These are phyloP conservation scores for Heliangelus exortis DNA, from an alignment of 2,797 vertebrate species.

Conservation along the genomic window DNA sequence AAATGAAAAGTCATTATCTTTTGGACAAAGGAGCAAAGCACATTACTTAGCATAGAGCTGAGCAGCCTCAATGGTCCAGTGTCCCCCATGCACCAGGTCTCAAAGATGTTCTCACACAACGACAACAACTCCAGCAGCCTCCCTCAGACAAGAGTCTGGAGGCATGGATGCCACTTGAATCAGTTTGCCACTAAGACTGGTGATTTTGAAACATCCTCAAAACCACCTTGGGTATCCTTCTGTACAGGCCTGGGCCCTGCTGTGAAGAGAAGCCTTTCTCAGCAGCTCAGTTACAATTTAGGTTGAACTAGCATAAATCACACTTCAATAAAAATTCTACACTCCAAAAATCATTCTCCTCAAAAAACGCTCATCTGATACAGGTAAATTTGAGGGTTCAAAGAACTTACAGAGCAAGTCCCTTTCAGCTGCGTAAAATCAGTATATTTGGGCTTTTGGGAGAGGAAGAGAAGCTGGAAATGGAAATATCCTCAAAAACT, in stretches of 20 bases:
- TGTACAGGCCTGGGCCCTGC: neutral
- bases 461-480: neutral
- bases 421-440: neutral
- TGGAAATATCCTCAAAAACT: neutral
- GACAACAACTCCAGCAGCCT: neutral
- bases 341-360: neutral
- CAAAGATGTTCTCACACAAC: neutral
- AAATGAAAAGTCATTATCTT: neutral
- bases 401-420: neutral
- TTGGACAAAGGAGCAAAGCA: neutral
- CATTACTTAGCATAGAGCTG: neutral
- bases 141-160: neutral
- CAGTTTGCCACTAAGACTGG: neutral
- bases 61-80: neutral
- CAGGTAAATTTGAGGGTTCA: neutral
- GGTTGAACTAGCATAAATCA: neutral
- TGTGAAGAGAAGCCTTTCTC: neutral
- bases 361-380: neutral
- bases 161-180: neutral
- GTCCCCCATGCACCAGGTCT: neutral
- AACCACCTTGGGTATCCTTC: neutral
- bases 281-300: neutral
- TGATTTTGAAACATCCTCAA: neutral
- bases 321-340: neutral
- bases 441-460: neutral